Base-by-base conservation (phyloP, 1,140 invertebrate species). In the Ectropis grisescens region DNA sequence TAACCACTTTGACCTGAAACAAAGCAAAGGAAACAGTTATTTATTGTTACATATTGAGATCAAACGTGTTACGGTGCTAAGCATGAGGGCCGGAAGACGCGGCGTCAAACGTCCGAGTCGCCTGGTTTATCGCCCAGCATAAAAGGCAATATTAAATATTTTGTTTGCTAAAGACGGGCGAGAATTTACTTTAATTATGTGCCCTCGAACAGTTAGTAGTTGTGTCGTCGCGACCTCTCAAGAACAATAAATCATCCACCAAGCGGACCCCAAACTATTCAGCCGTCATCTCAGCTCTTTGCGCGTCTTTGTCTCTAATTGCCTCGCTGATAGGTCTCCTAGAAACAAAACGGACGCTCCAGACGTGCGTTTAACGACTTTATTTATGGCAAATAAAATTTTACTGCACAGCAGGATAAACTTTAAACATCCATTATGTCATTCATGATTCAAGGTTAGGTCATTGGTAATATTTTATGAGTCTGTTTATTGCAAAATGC, bases 1-100 rank as follows among this genome's bases (percentile, higher is more conserved):
- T 99, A 40, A 98, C 96, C 81, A 99, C 97, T 91, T 99, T 99
- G 59, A 99, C 96, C 96, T 99, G 91, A 48, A 85, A 81, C 67
- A 66, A 69, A 51, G 49, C 42, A 51, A 57, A 62, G 16, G 16
- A 7, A n/a, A 26, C 24, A 26, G 24, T 26, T 26, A 26, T 26
- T 10, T 26, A 26, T 26, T 26, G 24, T 26, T 19, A 19, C 16
- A 19, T 19, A 19, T 19, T 19, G 16, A 19, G 16, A 19, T 19
- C 16, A 19, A 19, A 19, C 3, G 3, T 19, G 16, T 19, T 19
- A 19, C 16, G 16, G 16, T 19, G 16, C 3, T 19, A 19, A 8
- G 16, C 16, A 19, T 4, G 3, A 8, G 8, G 16, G 16, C 3
- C 16, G 16, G 8, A 19, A n/a, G n/a, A n/a, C n/a, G n/a, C n/a